These are phyloP conservation scores for Molossus alvarezi DNA, from an alignment of 2,797 vertebrate species.

Conservation along the genomic window DNA sequence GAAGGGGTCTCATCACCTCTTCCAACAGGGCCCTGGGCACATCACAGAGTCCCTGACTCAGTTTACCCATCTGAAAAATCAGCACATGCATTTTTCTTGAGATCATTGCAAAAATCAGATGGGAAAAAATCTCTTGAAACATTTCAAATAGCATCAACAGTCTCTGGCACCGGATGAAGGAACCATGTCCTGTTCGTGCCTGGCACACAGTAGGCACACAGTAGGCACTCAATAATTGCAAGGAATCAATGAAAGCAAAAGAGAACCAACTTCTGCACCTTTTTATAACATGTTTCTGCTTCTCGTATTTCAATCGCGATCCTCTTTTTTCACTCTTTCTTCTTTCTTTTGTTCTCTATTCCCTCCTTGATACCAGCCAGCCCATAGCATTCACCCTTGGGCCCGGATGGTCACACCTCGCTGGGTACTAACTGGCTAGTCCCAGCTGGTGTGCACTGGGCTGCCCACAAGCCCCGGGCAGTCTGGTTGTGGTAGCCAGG, in stretches of 20 bases:
- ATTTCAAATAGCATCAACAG: background rate
- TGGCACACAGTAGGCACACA: background rate
- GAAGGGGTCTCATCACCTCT: background rate
- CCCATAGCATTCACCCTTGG: background rate
- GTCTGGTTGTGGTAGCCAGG: constrained; percentile 66
- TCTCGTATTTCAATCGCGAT: background rate
- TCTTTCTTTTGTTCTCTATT: background rate
- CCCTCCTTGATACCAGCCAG: background rate
- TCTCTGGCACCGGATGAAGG: background rate
- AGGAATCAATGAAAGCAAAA: background rate
- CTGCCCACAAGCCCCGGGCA: constrained; percentile 31
- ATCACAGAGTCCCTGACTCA: background rate
- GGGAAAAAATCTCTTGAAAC: background rate
- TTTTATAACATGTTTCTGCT: background rate
- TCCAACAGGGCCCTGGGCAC: background rate
- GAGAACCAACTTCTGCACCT: background rate
- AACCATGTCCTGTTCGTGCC: background rate
- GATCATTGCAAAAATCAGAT: background rate
- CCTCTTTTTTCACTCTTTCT: background rate
- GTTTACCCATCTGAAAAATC: background rate
- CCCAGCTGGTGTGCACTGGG: constrained; percentile 67
- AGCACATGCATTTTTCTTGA: background rate
- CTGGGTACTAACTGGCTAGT: background rate
- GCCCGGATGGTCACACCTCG: constrained; percentile 8
- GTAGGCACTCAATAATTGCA: background rate